A percentile compares a stretch with the other conserved stretches of the same genome.
These are phyloP conservation scores for Nomada fucata DNA, from an alignment of 2,888 invertebrate genomes.

Conservation along the genomic window DNA sequence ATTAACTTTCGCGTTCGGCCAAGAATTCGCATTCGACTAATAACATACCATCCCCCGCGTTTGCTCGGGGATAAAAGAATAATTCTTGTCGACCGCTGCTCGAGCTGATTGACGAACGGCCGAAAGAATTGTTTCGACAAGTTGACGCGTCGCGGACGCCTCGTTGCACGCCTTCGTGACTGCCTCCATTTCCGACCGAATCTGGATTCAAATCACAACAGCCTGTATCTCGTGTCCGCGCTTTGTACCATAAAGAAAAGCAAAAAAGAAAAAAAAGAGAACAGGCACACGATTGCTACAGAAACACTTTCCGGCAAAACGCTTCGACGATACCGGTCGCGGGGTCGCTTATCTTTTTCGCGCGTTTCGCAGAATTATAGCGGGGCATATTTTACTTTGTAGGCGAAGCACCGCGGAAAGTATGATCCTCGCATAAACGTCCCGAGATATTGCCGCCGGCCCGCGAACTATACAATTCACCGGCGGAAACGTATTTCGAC, in stretches of 20 bases:
- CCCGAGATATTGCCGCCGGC: slow-evolving; percentile 33
- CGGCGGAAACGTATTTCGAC: slow-evolving; percentile 34
- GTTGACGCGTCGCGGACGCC: slow-evolving; percentile 25
- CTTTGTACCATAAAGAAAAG: neutral
- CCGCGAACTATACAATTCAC: slow-evolving; percentile 28
- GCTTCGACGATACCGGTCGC: slow-evolving; percentile 32
- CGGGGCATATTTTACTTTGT: slow-evolving; percentile 42
- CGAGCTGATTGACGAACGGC: slow-evolving; percentile 30
- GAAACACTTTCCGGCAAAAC: slow-evolving; percentile 44
- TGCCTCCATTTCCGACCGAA: slow-evolving; percentile 40
- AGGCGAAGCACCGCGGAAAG: slow-evolving; percentile 38
- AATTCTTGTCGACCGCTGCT: slow-evolving; percentile 1
- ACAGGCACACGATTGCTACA: slow-evolving; percentile 4
- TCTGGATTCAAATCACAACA: slow-evolving; percentile 46
- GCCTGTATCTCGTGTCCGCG: slow-evolving; percentile 20
- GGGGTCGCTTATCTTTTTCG: slow-evolving; percentile 25
- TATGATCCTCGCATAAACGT: slow-evolving; percentile 46
- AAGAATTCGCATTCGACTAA: slow-evolving; percentile 21
- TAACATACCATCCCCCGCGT: neutral
- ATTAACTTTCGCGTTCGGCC: neutral
- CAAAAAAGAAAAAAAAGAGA: no score
- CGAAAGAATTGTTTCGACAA: slow-evolving; percentile 39
- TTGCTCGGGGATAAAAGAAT: slow-evolving; percentile 10
- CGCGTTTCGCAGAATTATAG: slow-evolving; percentile 50
- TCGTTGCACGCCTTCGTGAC: slow-evolving; percentile 39